Base-by-base conservation (phyloP, 1,140 invertebrate species). In the Drosophila arizonae region DNA sequence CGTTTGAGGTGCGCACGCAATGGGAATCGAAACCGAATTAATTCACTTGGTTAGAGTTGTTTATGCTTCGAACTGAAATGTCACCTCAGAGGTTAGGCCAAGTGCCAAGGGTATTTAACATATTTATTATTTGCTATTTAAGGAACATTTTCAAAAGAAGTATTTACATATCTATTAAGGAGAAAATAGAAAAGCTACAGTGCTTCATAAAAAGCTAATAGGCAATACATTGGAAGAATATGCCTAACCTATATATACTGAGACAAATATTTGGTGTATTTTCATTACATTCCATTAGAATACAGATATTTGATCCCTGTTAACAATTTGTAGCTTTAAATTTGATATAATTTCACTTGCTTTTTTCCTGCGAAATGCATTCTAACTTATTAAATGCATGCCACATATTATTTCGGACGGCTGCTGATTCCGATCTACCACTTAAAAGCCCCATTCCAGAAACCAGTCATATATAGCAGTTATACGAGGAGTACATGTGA, bases 1-100 rank as follows among this genome's bases (percentile, higher is more conserved):
- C 21, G 21, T 24, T 64, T 58, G 30, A 26, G 54, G 54, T 39
- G 15, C 55, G 41, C 41, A 46, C 41, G 45, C 58, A 69, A 70
- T 56, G 46, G 28, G 39, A 55, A 63, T 55, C 48, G 41, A 39
- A 63, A 17, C 3, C 21, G 8, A 30, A 45, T 48, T 48, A 21
- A 55, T 62, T 52, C 17, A 33, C 8, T 33, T 9, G 33, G 33
- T 6, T 52, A 9, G 9, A 17, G 5, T 33, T 21, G 15, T 9
- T n/a, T 10, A 33, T 17, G 11, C 5, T 6, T 0, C 10, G 9
- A 56, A n/a, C 10, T 13, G 39, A 56, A 9, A 54, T 24, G 21
- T 24, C 21, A 24, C 21, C 21, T 24, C 3, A 5, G 3, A 21
- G 2, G 13, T 17, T 28, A 46, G 43, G 26, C 46, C 28, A 60